phyloP scores from a whole-genome alignment of 2,888 invertebrate genomes.

The Heteromyza rotundicornis region DNA sequence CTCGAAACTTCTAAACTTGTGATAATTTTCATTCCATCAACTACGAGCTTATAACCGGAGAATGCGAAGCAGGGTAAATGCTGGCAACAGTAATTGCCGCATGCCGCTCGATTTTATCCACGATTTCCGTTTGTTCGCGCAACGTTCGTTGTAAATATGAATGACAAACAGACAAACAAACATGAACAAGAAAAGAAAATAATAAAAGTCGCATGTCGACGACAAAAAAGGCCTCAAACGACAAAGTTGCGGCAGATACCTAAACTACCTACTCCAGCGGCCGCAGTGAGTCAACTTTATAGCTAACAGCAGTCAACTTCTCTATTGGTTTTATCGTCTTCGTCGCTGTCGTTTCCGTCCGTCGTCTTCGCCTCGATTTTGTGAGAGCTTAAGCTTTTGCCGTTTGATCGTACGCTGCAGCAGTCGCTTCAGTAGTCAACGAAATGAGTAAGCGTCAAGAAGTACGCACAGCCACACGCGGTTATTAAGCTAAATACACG shows the following conservation, averaged over 20 bases:
- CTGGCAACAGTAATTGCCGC: too few relatives aligned
- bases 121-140: background rate
- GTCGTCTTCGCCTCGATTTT: background rate
- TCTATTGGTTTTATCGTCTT: conserved; percentile 3
- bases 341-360: conserved; percentile 1
- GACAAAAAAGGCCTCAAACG: background rate
- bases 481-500: too few relatives aligned
- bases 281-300: background rate
- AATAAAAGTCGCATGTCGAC: background rate
- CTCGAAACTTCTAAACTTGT: too few relatives aligned
- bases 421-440: conserved; percentile 31
- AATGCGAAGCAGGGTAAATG: too few relatives aligned
- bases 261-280: background rate
- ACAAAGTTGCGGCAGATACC: background rate
- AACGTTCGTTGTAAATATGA: background rate
- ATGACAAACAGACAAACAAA: background rate
- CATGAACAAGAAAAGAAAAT: background rate
- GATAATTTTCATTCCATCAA: too few relatives aligned
- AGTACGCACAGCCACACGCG: background rate
- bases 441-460: conserved; percentile 35
- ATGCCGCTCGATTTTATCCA: too few relatives aligned
- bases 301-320: background rate
- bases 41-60: too few relatives aligned
- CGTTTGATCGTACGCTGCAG: conserved; percentile 1
- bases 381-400: conserved; percentile 18